Percentiles rank a stretch among this genome's conserved stretches.
Conservation (phyloP, 2,888 invertebrate genomes). For the Dryocosmus kuriphilus region DNA sequence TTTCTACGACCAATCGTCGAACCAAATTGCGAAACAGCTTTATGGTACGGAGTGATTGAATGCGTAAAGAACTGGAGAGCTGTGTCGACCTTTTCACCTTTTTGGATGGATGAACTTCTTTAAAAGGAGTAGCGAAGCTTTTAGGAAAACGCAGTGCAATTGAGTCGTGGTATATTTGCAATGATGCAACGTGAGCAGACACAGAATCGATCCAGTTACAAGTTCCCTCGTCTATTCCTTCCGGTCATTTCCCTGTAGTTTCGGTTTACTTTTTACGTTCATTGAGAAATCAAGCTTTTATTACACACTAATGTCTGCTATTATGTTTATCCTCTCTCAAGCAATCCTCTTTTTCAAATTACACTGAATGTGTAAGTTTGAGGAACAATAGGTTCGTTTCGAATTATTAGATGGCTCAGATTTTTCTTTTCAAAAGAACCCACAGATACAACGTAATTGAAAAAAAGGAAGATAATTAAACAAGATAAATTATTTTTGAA, state of each 20-base stretch:
- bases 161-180: slow-evolving; percentile 9
- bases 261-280: slow-evolving; percentile 9
- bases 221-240: slow-evolving; percentile 19
- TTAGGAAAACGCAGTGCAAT: slow-evolving; percentile 30
- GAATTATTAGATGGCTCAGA: background rate
- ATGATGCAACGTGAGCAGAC: slow-evolving; percentile 24
- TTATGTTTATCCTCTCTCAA: background rate
- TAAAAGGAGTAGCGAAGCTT: slow-evolving; percentile 12
- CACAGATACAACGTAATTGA: background rate
- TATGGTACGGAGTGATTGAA: background rate
- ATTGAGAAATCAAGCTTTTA: background rate
- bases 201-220: slow-evolving; percentile 27
- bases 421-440: background rate
- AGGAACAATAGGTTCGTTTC: background rate
- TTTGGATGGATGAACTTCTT: slow-evolving; percentile 4
- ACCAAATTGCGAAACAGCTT: background rate
- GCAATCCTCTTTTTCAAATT: background rate
- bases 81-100: slow-evolving; percentile 8
- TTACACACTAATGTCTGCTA: background rate
- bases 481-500: no score
- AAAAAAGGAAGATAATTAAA: background rate
- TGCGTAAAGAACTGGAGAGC: background rate
- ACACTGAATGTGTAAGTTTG: background rate
- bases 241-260: background rate
- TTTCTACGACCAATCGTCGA: background rate